Percentiles rank a stretch among this genome's conserved stretches.
phyloP scores from a whole-genome alignment of 2,888 invertebrate species.

The Loripinus fragilis region DNA sequence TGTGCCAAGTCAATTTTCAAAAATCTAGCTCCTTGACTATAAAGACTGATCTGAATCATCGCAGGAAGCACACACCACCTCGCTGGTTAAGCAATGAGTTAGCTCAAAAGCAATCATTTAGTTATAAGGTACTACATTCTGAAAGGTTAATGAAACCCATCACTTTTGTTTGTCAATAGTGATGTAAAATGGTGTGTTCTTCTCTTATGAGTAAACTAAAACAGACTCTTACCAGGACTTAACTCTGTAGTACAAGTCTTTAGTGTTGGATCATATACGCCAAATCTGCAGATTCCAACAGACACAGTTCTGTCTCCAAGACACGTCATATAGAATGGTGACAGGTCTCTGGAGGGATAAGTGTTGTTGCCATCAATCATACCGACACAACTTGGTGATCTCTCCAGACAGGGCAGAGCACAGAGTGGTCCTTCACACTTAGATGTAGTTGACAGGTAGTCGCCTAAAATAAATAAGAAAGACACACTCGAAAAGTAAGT shows the following conservation, averaged over 20 bases:
- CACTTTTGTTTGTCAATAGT: too few relatives aligned
- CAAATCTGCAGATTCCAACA: constrained; percentile 67
- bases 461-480: constrained; percentile 65
- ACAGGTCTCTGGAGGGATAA: constrained; percentile 65
- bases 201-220: too few relatives aligned
- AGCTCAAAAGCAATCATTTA: too few relatives aligned
- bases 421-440: constrained; percentile 66
- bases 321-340: constrained; percentile 70
- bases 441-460: constrained; percentile 62
- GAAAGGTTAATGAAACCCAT: too few relatives aligned
- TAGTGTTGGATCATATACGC: constrained; percentile 64
- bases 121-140: too few relatives aligned
- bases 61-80: too few relatives aligned
- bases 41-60: too few relatives aligned
- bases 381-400: constrained; percentile 68
- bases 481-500: too few relatives aligned
- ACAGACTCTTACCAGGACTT: constrained; percentile 64
- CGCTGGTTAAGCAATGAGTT: too few relatives aligned
- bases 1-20: too few relatives aligned
- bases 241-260: constrained; percentile 63
- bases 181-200: too few relatives aligned
- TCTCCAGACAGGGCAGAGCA: constrained; percentile 62
- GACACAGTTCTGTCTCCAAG: constrained; percentile 66
- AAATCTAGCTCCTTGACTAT: too few relatives aligned
- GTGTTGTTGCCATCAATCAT: constrained; percentile 66